These are phyloP conservation scores for Jacana jacana DNA, from an alignment of 2,113 vertebrate genomes.

Conservation along the genomic window DNA sequence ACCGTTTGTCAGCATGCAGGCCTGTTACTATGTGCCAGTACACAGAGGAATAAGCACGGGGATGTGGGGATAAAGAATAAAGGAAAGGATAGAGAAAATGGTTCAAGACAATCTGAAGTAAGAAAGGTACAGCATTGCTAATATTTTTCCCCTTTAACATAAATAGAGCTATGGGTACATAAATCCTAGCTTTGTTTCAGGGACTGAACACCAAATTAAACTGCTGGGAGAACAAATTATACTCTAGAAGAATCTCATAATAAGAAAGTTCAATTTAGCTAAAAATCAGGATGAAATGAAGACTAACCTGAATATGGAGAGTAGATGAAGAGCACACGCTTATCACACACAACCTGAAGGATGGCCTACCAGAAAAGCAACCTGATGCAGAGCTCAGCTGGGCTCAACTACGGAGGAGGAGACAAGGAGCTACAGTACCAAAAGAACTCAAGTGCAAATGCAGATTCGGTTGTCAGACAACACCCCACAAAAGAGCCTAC, in stretches of 20 bases:
- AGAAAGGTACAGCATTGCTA: neutral
- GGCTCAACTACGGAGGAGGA: neutral
- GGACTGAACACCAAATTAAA: neutral
- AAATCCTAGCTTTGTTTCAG: neutral
- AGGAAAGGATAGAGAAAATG: neutral
- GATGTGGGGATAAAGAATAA: neutral
- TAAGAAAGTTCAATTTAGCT: neutral
- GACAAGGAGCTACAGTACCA: neutral
- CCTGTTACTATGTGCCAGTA: no score
- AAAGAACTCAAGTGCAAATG: fast-evolving
- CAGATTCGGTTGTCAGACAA: neutral
- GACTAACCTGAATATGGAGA: neutral
- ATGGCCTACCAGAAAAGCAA: neutral
- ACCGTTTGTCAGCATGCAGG: neutral
- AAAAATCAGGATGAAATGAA: neutral
- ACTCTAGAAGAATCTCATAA: neutral
- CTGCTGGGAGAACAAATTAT: neutral
- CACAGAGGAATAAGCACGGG: neutral
- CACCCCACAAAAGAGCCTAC: neutral
- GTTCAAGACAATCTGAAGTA: neutral
- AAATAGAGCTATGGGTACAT: neutral
- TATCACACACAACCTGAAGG: neutral
- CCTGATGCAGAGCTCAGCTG: no score
- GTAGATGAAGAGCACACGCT: neutral
- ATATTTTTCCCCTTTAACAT: neutral